Evolutionary conservation across 1,140 invertebrate genomes (phyloP), one percentile per base, ranked within the genome.

Genomic region (Leucophenga varia): DNA sequence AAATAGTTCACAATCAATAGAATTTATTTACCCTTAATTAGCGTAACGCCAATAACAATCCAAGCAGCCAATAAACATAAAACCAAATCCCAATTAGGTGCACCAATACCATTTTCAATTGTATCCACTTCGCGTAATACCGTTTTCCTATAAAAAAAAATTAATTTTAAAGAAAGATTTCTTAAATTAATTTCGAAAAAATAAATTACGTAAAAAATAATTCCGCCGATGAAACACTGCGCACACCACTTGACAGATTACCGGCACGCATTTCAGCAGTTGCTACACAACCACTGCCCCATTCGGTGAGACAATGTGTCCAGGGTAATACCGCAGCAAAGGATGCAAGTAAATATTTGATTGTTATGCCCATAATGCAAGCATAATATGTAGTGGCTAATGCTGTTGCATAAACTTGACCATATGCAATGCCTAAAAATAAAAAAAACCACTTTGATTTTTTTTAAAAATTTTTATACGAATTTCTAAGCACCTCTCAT

Each of bases 371-470:
- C 61, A 88, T 86, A 32, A 88, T 83, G 4, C 86, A 81, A 31
- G 85, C 84, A 57, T 88, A 89, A 64, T 88, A 88, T 0, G 86
- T 82, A 17, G 86, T 80, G n/a, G 90, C 81, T 41, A 87, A 77
- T n/a, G 81, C 80, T 5, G 86, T 85, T 0, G 87, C 81, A 1
- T 88, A 77, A 5, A 86, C 84, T 68, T 88, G 86, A 0, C 85
- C 86, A 64, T 86, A 88, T 5, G 87, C 89, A 10, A 89, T 80
- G 46, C 89, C 87, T 82, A 61, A 1, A 38, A 31, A 35, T 10
- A 30, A 35, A 3, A 39, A 19, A 3, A n/a, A n/a, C n/a, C n/a
- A n/a, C n/a, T n/a, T 39, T 14, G 19, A 39, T 18, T 38, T 38
- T 38, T 12, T 14, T 47, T 6, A 32, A 35, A 38, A 20, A 47